Base-by-base conservation (phyloP, 1,140 invertebrate species). In the Agrypnia vestita region DNA sequence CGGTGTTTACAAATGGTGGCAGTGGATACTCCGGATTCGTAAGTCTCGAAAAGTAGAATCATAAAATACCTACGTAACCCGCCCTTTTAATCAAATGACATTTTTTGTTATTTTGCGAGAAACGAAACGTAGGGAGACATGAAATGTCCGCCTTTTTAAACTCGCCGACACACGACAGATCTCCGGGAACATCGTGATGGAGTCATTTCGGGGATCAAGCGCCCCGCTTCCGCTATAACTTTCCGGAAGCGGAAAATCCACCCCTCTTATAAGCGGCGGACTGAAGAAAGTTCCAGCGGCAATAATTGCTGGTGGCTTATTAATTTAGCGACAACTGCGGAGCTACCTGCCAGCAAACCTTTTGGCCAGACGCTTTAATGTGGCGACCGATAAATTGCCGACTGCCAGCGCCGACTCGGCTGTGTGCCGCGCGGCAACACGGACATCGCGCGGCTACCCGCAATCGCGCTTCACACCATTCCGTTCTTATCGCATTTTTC, bases 381-480 rank as follows among this genome's bases (percentile, higher is more conserved):
- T 76, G 74, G 74, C 74, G 74, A 76, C 76, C 62, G 62, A 78
- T 78, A 78, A 78, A 78, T 78, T 43, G 77, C 51, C 67, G 53
- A 69, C 21, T 47, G 17, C 49, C 35, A 21, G 43, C 19, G 53
- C 17, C 43, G 25, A 44, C 35, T 17, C 51, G 46, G 49, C 19
- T 35, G 25, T 3, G 25, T 35, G 25, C 25, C 25, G 25, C 25
- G 25, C 6, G 25, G 25, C 25, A 10, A 43, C 49, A 44, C 61
- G 35, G 61, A 6, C n/a, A 19, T 11, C 1, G 19, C 43, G 49
- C 61, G 19, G 25, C 25, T 6, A 35, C n/a, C n/a, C 25, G 25
- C 25, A 35, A 35, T 35, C 6, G 6, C 25, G 6, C 1, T 35
- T 35, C 25, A 35, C 25, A 35, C 25, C 25, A 6, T 3, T 35